Conservation (phyloP, 2,113 vertebrate species). For the Ciconia stormi region DNA sequence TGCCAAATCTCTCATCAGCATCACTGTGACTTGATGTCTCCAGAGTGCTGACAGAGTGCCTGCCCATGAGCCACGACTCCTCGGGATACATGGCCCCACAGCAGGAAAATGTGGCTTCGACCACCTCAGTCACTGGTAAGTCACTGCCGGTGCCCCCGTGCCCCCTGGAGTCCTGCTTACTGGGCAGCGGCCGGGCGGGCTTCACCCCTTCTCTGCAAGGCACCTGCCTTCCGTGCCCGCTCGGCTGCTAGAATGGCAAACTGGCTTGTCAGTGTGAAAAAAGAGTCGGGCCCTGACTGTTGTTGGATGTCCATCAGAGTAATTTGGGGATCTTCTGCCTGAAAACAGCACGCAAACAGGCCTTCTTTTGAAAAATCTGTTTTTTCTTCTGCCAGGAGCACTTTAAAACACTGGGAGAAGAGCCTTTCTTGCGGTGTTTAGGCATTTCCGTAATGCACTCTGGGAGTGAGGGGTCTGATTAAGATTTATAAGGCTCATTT, state of each 20-base stretch:
- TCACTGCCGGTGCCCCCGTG: fast-evolving
- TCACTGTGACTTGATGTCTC: background rate
- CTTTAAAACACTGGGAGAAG: background rate
- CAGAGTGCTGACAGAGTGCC: background rate
- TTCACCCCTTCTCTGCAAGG: background rate
- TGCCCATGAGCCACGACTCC: background rate
- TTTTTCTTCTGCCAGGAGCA: background rate
- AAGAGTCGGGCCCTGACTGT: background rate
- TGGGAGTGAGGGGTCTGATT: background rate
- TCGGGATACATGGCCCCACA: fast-evolving
- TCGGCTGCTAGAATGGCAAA: background rate
- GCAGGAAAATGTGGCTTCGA: background rate
- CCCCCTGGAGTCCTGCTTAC: background rate
- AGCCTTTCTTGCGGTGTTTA: background rate
- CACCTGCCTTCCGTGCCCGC: fast-evolving
- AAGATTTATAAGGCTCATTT: background rate
- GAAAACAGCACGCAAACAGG: background rate
- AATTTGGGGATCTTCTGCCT: background rate
- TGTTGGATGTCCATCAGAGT: background rate
- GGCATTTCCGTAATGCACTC: background rate
- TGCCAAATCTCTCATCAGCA: background rate
- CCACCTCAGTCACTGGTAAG: background rate
- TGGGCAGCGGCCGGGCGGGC: background rate
- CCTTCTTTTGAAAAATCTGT: background rate
- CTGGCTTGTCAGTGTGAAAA: background rate